These are phyloP conservation scores for Diplosoma virens DNA, from an alignment of 23 tunicate species.

Conservation along the genomic window DNA sequence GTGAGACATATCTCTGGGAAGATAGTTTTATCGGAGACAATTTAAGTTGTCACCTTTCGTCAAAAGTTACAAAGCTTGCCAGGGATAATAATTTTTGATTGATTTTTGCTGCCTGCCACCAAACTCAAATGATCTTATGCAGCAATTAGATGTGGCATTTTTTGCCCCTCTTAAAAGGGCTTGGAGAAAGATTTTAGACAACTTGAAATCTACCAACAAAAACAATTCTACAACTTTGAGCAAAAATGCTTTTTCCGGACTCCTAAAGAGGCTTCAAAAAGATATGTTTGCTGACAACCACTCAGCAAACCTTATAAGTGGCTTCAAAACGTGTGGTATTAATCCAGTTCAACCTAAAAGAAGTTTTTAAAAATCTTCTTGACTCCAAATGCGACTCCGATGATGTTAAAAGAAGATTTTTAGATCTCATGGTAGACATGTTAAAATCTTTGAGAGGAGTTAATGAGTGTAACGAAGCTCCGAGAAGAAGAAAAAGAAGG, in stretches of 20 bases:
- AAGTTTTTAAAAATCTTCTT: background rate
- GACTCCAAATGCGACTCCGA: background rate
- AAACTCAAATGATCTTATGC: background rate
- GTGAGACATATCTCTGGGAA: background rate
- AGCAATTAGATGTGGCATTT: background rate
- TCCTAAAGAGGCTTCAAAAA: background rate
- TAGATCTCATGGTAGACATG: background rate
- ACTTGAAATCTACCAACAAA: background rate
- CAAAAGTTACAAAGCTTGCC: background rate
- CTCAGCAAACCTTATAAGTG: background rate
- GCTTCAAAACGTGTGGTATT: background rate
- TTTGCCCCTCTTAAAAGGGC: background rate
- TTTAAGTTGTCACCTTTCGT: background rate
- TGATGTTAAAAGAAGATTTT: background rate
- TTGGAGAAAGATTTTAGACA: background rate
- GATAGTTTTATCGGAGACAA: conserved; percentile 16
- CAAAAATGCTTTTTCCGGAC: background rate
- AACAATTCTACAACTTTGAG: background rate
- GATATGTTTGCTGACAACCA: background rate
- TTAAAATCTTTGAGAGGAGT: background rate
- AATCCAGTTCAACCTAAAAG: background rate
- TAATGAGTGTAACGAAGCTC: background rate
- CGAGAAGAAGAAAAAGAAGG: background rate
- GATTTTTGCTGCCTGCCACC: conserved; percentile 1
- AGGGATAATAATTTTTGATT: background rate